These are phyloP conservation scores for Bombus confusus DNA, from an alignment of 1,140 invertebrate genomes.

Conservation along the genomic window DNA sequence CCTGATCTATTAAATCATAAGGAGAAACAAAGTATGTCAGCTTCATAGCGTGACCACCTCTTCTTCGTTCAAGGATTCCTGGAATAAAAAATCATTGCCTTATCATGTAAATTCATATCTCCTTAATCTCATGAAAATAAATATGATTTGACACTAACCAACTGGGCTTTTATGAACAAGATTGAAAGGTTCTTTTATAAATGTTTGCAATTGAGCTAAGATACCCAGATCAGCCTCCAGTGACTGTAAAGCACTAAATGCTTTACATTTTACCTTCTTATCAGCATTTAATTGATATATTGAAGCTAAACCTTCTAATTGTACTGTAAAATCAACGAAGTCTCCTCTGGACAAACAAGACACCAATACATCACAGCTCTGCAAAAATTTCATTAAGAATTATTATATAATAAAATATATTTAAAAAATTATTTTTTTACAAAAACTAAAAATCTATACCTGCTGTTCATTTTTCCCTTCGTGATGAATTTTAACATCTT, in stretches of 20 bases:
- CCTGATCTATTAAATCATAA: slow-evolving; percentile 93
- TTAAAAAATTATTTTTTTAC: neutral
- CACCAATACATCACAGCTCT: slow-evolving; percentile 94
- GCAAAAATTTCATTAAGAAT: slow-evolving; percentile 62
- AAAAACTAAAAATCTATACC: slow-evolving; percentile 69
- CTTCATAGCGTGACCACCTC: slow-evolving; percentile 95
- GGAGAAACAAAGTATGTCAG: slow-evolving; percentile 97
- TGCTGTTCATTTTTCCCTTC: slow-evolving; percentile 89
- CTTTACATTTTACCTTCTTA: slow-evolving; percentile 96
- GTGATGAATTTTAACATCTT: slow-evolving; percentile 97
- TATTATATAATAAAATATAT: neutral
- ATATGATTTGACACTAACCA: slow-evolving; percentile 82
- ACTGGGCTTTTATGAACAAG: slow-evolving; percentile 95
- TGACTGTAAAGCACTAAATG: slow-evolving; percentile 94
- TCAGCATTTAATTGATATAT: slow-evolving; percentile 97
- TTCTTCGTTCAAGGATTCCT: slow-evolving; percentile 87
- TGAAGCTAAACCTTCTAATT: slow-evolving; percentile 94
- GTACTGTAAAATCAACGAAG: slow-evolving; percentile 96
- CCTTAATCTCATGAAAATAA: neutral
- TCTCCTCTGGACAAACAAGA: slow-evolving; percentile 90
- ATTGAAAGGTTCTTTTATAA: slow-evolving; percentile 92
- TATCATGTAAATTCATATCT: neutral
- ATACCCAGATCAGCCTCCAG: slow-evolving; percentile 95
- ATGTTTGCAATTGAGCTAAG: slow-evolving; percentile 90
- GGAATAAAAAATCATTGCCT: neutral